Conservation (phyloP, 2,888 invertebrate species). For the Athetis lepigone region DNA sequence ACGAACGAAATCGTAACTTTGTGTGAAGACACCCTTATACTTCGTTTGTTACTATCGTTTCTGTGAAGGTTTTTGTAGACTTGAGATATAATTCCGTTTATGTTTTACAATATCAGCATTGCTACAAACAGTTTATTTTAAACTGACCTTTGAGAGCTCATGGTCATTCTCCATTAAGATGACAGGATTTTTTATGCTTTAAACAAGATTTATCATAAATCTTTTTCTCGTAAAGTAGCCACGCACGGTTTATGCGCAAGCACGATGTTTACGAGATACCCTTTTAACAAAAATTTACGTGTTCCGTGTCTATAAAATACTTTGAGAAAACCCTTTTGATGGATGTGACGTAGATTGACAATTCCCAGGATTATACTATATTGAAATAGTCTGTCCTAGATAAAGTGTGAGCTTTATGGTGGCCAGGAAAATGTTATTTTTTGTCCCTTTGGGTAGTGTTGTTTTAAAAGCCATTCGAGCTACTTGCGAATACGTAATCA, state of each 20-base stretch:
- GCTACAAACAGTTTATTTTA: background rate
- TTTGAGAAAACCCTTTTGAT: conserved; percentile 14
- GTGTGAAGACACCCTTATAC: background rate
- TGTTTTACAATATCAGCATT: background rate
- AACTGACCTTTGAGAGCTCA: no score
- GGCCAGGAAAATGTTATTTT: no score
- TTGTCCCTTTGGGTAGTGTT: no score
- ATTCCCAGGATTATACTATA: background rate
- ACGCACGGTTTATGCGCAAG: conserved; percentile 20
- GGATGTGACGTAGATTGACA: conserved; percentile 3
- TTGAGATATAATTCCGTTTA: no score
- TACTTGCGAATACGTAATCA: no score
- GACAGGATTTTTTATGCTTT: background rate
- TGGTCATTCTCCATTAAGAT: no score
- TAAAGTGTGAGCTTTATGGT: no score
- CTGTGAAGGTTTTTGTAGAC: background rate
- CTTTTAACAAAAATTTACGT: conserved; percentile 27
- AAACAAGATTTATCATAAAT: background rate
- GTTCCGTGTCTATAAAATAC: conserved; percentile 17
- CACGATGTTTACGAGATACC: conserved; percentile 40
- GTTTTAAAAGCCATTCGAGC: no score
- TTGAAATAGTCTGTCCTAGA: background rate
- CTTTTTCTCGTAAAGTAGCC: conserved; percentile 15
- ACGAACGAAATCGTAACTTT: background rate
- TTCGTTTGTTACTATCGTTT: conserved; percentile 12